Percentiles rank a stretch among this genome's conserved stretches.
phyloP scores from a whole-genome alignment of 2,888 invertebrate species.

The Epsilonema sp. region DNA sequence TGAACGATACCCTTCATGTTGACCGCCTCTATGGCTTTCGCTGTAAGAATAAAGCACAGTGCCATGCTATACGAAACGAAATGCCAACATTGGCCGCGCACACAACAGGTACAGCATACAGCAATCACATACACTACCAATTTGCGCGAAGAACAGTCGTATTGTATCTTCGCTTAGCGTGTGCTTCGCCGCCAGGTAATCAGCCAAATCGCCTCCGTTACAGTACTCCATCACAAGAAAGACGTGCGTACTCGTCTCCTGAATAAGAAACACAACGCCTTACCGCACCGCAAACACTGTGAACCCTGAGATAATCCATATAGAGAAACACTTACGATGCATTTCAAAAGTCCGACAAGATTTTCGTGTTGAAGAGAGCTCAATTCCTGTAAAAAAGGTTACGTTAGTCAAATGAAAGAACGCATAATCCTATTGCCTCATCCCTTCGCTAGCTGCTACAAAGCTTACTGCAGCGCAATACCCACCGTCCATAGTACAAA shows the following conservation, averaged over 20 bases:
- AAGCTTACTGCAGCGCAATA: too few species aligned
- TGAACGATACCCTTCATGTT: slow-evolving; percentile 95
- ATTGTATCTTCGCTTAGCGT: slow-evolving; percentile 94
- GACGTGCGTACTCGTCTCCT: slow-evolving; percentile 78
- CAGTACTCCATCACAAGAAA: slow-evolving; percentile 99
- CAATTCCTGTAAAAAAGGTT: slow-evolving; percentile 47
- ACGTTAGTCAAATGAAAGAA: neutral
- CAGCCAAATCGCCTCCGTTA: slow-evolving; percentile 95
- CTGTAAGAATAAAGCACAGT: slow-evolving; percentile 36
- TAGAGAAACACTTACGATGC: slow-evolving; percentile 44
- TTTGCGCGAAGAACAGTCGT: slow-evolving; percentile 72
- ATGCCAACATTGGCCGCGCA: too few species aligned
- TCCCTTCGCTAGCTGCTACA: too few species aligned
- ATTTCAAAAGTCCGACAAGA: slow-evolving; percentile 88
- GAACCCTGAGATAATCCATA: too few species aligned
- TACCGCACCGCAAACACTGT: neutral
- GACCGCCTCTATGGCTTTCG: slow-evolving; percentile 88
- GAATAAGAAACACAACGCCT: slow-evolving; percentile 20
- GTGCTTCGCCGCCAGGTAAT: slow-evolving; percentile 78
- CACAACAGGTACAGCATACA: too few species aligned
- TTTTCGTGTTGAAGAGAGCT: slow-evolving; percentile 94
- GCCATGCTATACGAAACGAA: too few species aligned
- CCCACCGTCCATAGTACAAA: too few species aligned
- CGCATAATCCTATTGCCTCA: too few species aligned
- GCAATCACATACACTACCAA: too few species aligned